Conservation (phyloP, 2,888 invertebrate species). For the Callyntrura guangdongensis region DNA sequence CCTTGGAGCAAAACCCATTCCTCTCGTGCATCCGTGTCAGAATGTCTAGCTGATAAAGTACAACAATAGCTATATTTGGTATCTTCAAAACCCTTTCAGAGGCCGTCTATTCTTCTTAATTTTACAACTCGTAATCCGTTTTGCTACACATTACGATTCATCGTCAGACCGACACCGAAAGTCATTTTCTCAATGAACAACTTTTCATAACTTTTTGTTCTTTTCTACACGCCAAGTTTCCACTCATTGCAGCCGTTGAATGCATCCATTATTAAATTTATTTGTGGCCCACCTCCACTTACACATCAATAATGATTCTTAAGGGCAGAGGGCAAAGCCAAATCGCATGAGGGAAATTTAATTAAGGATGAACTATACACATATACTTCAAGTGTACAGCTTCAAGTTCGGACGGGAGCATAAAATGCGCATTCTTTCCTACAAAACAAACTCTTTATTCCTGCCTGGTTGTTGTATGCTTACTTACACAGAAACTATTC, state of each 20-base stretch:
- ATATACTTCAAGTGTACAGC: neutral
- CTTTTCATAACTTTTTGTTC: constrained; percentile 2
- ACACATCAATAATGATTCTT: constrained; percentile 7
- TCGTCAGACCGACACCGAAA: neutral
- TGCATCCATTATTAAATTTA: constrained; percentile 42
- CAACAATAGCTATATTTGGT: constrained; percentile 56
- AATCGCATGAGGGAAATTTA: constrained; percentile 62
- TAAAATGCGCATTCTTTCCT: neutral
- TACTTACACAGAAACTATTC: neutral
- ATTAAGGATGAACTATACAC: constrained; percentile 62
- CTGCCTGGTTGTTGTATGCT: neutral
- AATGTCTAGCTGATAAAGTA: constrained; percentile 42
- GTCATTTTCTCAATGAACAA: constrained; percentile 56
- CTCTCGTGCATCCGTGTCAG: constrained; percentile 62
- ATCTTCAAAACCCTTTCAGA: constrained; percentile 49
- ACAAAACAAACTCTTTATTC: neutral
- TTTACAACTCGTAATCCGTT: constrained; percentile 19
- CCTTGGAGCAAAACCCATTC: constrained; percentile 51
- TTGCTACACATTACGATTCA: constrained; percentile 24
- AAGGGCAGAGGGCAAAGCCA: constrained; percentile 27
- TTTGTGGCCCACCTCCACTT: constrained; percentile 34
- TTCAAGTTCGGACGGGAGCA: neutral
- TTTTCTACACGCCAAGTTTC: neutral
- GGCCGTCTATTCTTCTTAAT: constrained; percentile 28
- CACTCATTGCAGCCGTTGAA: neutral